Evolutionary conservation across 2,888 invertebrate genomes (phyloP), one percentile per base, ranked within the genome.

Genomic region (Eupithecia pulchellata): DNA sequence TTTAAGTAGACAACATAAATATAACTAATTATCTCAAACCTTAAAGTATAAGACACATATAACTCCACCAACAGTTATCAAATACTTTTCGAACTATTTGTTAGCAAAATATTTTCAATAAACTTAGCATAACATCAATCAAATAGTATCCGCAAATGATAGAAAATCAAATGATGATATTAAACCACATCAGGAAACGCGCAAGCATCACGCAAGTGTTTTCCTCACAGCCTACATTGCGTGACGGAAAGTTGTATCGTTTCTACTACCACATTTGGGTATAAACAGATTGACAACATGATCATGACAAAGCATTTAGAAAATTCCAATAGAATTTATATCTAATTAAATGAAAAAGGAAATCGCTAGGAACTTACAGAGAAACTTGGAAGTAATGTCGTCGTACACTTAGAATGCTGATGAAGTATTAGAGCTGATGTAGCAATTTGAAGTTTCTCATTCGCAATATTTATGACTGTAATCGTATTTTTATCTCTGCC

Each of bases 201-300:
- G 52, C 32, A 63, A 47, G 58, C 29, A 66, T 47, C 70, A 73
- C 68, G 71, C 74, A 36, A 74, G 61, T 75, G 75, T 74, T 69
- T 69, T 70, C 66, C 69, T 70, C 25, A 36, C 66, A 71, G 71
- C 71, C 72, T 73, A 69, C 81, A 79, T 82, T 79, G 80, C 79
- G 77, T 72, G 72, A 72, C 78, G 73, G 75, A 80, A 80, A 81
- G 79, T 76, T 76, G 70, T 75, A 76, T 78, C 77, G 69, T 75
- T 77, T 69, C 71, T 69, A 61, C 60, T 27, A 62, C 47, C 66
- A 69, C 72, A 68, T 68, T 72, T 39, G 65, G 65, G 62, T 70
- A 71, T 67, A 69, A 69, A 71, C 63, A 60, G 47, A 69, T 72
- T 69, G 69, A 72, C 39, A 47, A 42, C 62, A 69, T 69, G 63